Evolutionary conservation across 2,888 invertebrate genomes (phyloP).

Genomic region (Agriopis aurantiaria): DNA sequence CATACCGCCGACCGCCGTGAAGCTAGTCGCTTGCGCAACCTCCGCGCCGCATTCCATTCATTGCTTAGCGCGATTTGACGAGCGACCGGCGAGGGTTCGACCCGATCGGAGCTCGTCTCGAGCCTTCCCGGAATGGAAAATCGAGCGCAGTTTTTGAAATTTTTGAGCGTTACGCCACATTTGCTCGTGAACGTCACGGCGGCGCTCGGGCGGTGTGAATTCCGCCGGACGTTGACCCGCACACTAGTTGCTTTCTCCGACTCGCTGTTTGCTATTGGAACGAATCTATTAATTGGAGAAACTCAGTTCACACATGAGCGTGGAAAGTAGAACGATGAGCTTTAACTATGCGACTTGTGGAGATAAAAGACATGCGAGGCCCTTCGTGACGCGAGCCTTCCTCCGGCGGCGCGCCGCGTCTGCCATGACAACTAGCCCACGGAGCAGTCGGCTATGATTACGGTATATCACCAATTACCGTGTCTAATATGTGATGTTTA

Average conservation of each 20-base stretch:
- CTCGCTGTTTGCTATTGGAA: constrained; percentile 85
- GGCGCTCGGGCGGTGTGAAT: constrained; percentile 78
- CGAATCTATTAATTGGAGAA: constrained; percentile 87
- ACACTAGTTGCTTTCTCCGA: constrained; percentile 81
- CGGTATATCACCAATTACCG: not conserved
- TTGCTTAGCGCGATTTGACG: constrained; percentile 71
- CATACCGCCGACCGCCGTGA: constrained; percentile 72
- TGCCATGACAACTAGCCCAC: not conserved
- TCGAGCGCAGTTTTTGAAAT: constrained; percentile 77
- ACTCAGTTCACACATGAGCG: constrained; percentile 85
- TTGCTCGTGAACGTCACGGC: constrained; percentile 82
- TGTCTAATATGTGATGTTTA: not conserved
- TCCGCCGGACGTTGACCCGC: constrained; percentile 82
- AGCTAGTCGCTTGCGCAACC: constrained; percentile 81
- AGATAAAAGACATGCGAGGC: constrained; percentile 43
- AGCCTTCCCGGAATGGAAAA: constrained; percentile 72
- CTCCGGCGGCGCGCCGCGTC: constrained; percentile 4
- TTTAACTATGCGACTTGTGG: constrained; percentile 56
- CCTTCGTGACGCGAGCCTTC: constrained; percentile 38
- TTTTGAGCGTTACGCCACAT: constrained; percentile 83
- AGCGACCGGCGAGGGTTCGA: constrained; percentile 49
- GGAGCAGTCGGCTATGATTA: not conserved
- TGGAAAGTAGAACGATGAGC: constrained; percentile 81
- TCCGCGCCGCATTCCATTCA: constrained; percentile 84
- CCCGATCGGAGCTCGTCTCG: constrained; percentile 49